These are phyloP conservation scores for Molorchus minor DNA, from an alignment of 2,888 invertebrate species.

Conservation along the genomic window DNA sequence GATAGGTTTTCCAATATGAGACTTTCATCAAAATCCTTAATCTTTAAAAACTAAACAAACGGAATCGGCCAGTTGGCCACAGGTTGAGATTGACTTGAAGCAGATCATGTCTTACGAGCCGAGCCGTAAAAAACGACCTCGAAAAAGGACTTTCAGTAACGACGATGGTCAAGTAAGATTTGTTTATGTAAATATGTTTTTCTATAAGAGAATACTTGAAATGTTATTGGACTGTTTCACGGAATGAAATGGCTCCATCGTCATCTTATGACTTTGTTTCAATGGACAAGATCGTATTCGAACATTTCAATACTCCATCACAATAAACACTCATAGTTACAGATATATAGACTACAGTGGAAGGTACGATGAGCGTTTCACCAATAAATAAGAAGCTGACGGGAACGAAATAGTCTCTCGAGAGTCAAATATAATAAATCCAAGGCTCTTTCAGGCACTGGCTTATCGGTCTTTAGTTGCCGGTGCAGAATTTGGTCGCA, in stretches of 20 bases:
- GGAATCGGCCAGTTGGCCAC: too few species aligned
- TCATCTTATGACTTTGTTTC: background rate
- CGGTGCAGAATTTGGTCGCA: conserved; percentile 11
- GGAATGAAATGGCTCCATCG: background rate
- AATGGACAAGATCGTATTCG: conserved; percentile 23
- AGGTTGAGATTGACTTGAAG: too few species aligned
- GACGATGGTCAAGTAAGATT: too few species aligned
- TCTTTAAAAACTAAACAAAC: too few species aligned
- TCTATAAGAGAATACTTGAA: too few species aligned
- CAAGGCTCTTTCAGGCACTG: conserved; percentile 35
- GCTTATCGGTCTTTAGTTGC: conserved; percentile 40
- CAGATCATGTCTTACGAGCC: too few species aligned
- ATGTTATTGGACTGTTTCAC: background rate
- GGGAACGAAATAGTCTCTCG: conserved; percentile 39
- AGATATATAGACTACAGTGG: conserved; percentile 3
- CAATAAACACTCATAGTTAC: background rate
- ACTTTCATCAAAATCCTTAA: too few species aligned
- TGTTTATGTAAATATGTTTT: too few species aligned
- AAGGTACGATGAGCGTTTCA: conserved; percentile 21
- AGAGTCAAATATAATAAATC: conserved; percentile 46
- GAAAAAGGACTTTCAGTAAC: too few species aligned
- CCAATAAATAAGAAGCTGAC: conserved; percentile 44
- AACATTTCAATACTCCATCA: conserved; percentile 30
- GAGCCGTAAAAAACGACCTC: too few species aligned
- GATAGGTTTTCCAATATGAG: too few species aligned